Conservation (phyloP, 2,113 vertebrate species). For the Canis aureus region DNA sequence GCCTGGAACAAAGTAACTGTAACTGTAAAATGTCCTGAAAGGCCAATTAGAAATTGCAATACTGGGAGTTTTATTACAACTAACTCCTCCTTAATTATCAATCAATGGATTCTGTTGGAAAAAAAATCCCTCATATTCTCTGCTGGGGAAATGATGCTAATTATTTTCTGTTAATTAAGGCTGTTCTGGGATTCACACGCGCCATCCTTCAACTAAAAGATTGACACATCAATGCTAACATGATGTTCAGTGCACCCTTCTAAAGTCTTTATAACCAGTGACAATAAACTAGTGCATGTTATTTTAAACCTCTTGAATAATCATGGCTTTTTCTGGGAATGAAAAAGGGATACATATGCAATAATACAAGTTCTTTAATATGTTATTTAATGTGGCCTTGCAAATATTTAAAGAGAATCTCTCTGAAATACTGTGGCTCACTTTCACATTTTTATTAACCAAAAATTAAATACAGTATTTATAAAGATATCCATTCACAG, state of each 20-base stretch:
- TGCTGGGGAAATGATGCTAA: slow-evolving; percentile 92
- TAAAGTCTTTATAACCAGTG: slow-evolving; percentile 87
- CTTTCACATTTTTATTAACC: slow-evolving; percentile 71
- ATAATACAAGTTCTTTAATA: slow-evolving; percentile 68
- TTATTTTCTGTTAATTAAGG: slow-evolving; percentile 93
- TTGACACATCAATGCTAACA: slow-evolving; percentile 92
- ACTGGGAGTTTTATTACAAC: slow-evolving; percentile 90
- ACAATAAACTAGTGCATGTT: slow-evolving; percentile 87
- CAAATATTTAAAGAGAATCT: slow-evolving; percentile 77
- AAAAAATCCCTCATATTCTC: slow-evolving; percentile 87
- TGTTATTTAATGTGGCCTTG: slow-evolving; percentile 41
- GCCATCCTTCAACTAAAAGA: slow-evolving; percentile 89
- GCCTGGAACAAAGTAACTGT: slow-evolving; percentile 91
- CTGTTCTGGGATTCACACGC: slow-evolving; percentile 89
- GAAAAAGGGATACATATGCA: slow-evolving; percentile 65
- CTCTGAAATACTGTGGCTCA: slow-evolving; percentile 41
- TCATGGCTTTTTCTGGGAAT: slow-evolving; percentile 71
- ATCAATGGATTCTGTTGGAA: slow-evolving; percentile 90
- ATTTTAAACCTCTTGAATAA: slow-evolving; percentile 86
- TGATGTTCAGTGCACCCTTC: slow-evolving; percentile 87
- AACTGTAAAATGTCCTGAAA: slow-evolving; percentile 91
- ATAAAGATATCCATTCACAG: slow-evolving; percentile 53
- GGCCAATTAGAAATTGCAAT: slow-evolving; percentile 92
- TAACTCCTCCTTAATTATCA: slow-evolving; percentile 93
- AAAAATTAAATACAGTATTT: slow-evolving; percentile 75